Evolutionary conservation across 2,888 invertebrate genomes (phyloP).

Genomic region (Xestoiulus laeticollis): DNA sequence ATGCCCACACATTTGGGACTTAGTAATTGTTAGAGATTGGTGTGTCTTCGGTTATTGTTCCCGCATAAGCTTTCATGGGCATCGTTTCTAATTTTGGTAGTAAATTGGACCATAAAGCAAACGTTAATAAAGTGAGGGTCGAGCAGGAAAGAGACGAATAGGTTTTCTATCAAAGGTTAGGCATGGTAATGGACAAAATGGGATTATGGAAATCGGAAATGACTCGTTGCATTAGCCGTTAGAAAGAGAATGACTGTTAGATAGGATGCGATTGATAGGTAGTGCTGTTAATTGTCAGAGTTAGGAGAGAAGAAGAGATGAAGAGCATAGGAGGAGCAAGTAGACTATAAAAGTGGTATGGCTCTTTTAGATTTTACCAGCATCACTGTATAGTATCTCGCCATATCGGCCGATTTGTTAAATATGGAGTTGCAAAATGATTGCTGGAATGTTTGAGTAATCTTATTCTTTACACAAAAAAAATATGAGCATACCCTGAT

Average conservation of each 20-base stretch:
- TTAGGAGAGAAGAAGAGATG: background rate
- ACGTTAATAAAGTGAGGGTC: background rate
- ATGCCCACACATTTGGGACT: background rate
- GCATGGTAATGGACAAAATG: background rate
- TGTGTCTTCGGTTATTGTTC: too few species aligned
- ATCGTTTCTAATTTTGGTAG: background rate
- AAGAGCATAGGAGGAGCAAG: background rate
- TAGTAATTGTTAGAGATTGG: too few species aligned
- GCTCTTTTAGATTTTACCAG: background rate
- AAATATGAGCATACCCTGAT: too few species aligned
- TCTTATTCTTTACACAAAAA: too few species aligned
- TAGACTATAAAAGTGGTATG: background rate
- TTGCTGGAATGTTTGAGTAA: too few species aligned
- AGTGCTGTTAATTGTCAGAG: background rate
- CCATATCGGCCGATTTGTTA: too few species aligned
- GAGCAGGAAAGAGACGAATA: background rate
- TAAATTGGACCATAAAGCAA: too few species aligned
- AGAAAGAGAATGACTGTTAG: constrained; percentile 8
- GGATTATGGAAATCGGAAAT: background rate
- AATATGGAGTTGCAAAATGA: too few species aligned
- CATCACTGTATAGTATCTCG: too few species aligned
- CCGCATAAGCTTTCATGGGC: background rate
- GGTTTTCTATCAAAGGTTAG: background rate
- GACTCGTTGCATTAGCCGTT: background rate
- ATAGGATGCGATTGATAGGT: background rate